phyloP scores from a whole-genome alignment of 2,888 invertebrate species.

The Dryobotodes eremita region DNA sequence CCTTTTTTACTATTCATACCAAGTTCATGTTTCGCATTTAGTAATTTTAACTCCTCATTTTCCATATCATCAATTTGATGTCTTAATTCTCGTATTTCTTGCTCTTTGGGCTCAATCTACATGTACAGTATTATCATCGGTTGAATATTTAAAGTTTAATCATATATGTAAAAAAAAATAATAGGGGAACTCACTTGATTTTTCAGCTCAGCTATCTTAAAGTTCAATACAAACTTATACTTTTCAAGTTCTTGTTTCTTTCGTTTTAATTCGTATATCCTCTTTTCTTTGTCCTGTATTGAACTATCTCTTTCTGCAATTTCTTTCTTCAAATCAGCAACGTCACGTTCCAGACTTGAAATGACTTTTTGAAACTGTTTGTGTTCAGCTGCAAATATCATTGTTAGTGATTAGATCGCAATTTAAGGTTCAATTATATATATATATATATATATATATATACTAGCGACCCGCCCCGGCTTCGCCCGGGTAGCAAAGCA shows the following conservation, averaged over 20 bases:
- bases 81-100: constrained; percentile 94
- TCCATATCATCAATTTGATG: constrained; percentile 96
- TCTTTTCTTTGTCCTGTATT: constrained; percentile 96
- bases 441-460: too few species aligned
- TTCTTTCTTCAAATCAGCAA: constrained; percentile 95
- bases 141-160: constrained; percentile 13
- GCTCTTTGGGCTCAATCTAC: constrained; percentile 96
- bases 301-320: constrained; percentile 95
- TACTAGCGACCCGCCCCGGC: too few species aligned
- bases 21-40: constrained; percentile 85
- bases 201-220: constrained; percentile 96
- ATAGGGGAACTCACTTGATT: constrained; percentile 89
- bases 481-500: too few species aligned
- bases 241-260: constrained; percentile 97
- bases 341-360: constrained; percentile 94
- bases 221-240: constrained; percentile 97
- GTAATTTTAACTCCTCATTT: constrained; percentile 93
- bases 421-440: neutral
- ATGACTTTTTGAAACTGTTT: constrained; percentile 93
- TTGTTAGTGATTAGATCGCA: neutral
- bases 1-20: constrained; percentile 77
- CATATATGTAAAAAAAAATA: neutral
- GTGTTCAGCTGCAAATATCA: constrained; percentile 91
- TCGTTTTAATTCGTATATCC: constrained; percentile 95
- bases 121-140: constrained; percentile 33